A percentile compares a stretch with the other conserved stretches of the same genome.
Evolutionary conservation across 2,113 vertebrate genomes (phyloP).

Genomic region (Lonchura striata): DNA sequence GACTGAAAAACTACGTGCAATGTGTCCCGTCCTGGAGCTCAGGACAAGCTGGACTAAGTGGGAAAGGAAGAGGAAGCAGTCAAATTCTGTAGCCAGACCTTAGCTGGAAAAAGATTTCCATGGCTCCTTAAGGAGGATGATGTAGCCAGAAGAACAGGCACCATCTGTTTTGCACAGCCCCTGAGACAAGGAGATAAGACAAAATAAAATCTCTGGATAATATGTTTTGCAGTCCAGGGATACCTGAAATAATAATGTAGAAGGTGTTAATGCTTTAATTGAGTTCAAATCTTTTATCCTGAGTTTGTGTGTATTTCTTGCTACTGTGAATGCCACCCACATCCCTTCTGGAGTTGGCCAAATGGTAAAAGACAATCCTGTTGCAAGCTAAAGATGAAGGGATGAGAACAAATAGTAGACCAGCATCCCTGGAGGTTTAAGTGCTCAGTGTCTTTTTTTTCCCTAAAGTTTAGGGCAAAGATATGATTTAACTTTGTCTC

Average conservation of each 20-base stretch:
- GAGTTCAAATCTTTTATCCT: neutral
- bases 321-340: neutral
- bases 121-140: neutral
- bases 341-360: neutral
- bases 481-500: neutral
- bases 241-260: neutral
- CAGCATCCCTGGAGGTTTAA: neutral
- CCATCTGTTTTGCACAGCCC: neutral
- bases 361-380: neutral
- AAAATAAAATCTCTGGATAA: neutral
- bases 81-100: neutral
- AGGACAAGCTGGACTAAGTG: neutral
- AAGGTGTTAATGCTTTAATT: neutral
- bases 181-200: neutral
- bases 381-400: neutral
- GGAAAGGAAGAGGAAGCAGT: neutral
- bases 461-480: neutral
- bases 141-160: neutral
- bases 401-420: neutral
- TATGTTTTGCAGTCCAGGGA: neutral
- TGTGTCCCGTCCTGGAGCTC: neutral
- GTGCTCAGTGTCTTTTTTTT: neutral
- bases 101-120: neutral
- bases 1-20: neutral
- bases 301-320: neutral